Conservation (phyloP, 2,797 vertebrate species). For the Sparus aurata region DNA sequence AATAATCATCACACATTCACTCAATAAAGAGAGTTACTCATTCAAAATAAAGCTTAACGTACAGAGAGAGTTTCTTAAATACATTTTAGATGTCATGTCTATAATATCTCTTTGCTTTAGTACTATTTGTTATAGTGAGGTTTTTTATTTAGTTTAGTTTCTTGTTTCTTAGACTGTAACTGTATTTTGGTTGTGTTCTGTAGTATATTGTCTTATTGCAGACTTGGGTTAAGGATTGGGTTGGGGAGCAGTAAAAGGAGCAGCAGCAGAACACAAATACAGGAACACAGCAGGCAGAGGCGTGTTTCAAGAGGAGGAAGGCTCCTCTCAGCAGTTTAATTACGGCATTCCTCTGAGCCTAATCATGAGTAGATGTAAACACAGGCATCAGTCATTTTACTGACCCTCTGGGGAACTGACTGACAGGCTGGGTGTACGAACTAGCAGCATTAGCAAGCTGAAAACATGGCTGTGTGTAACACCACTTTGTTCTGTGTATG, state of each 20-base stretch:
- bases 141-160: neutral
- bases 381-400: neutral
- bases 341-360: slow-evolving; percentile 26
- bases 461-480: slow-evolving; percentile 26
- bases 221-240: too few relatives aligned
- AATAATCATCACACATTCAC: too few relatives aligned
- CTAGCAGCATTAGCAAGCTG: neutral
- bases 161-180: neutral
- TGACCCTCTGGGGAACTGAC: neutral
- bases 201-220: neutral
- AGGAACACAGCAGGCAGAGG: slow-evolving; percentile 11
- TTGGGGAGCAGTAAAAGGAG: neutral
- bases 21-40: too few relatives aligned
- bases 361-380: slow-evolving; percentile 30
- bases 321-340: neutral
- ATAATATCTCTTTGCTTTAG: neutral
- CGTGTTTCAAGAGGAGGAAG: slow-evolving; percentile 14
- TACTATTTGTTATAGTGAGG: neutral
- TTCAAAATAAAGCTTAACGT: neutral
- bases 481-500: neutral
- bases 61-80: neutral
- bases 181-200: neutral
- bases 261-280: neutral
- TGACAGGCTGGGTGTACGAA: neutral
- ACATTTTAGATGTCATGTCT: neutral